phyloP scores from a whole-genome alignment of 2,888 invertebrate species.

The Orchesella flavescens region DNA sequence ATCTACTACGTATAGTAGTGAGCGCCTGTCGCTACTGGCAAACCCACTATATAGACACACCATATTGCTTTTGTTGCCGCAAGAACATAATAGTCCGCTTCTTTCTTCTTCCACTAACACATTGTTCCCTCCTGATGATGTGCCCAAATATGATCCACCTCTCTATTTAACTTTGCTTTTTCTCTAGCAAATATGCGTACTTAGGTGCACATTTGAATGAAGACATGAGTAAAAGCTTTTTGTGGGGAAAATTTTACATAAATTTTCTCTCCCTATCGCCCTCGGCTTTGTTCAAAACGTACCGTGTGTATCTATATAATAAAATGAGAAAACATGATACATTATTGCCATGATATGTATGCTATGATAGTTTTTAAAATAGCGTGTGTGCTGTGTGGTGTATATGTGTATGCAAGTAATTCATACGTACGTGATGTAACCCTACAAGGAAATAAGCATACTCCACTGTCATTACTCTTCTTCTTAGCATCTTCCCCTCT shows the following conservation, averaged over 20 bases:
- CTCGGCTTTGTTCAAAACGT: constrained; percentile 27
- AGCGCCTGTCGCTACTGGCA: constrained; percentile 23
- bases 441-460: neutral
- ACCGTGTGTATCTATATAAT: neutral
- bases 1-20: neutral
- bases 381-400: neutral
- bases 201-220: too few species aligned
- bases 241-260: constrained; percentile 37
- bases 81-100: neutral
- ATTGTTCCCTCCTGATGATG: constrained; percentile 24
- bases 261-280: constrained; percentile 35
- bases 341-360: constrained; percentile 10
- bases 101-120: neutral
- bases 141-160: constrained; percentile 43
- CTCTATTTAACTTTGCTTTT: constrained; percentile 34
- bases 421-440: too few species aligned
- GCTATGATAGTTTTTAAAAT: neutral
- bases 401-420: neutral
- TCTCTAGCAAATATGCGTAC: too few species aligned
- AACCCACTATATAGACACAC: neutral
- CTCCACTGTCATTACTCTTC: constrained; percentile 9
- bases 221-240: constrained; percentile 18
- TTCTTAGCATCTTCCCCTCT: constrained; percentile 6
- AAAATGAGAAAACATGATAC: constrained; percentile 9
- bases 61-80: neutral